Base-by-base conservation (phyloP, 2,113 vertebrate species). In the Cyphomyrus plagiostoma region DNA sequence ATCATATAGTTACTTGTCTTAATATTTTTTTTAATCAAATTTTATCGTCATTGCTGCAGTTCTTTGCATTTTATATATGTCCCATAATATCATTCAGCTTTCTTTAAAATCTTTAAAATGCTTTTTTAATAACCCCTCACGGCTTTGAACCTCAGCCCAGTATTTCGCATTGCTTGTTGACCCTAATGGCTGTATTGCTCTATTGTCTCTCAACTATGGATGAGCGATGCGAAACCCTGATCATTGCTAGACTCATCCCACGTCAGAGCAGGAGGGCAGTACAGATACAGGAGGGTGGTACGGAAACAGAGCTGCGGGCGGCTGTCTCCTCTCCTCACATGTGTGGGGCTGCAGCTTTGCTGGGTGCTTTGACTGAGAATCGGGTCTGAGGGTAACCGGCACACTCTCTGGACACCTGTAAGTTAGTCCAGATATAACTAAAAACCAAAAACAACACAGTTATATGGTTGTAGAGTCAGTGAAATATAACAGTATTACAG, bases 291-390 rank as follows among this genome's bases (percentile, higher is more conserved):
- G 35, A 35, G 35, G 35, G 35, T 1, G 35, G 35, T 35, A 35
- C 35, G 2, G 92, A 91, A 74, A 13, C 66, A 49, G 83, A 85
- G 89, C 80, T 45, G 13, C 11, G 19, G 42, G 35, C 4, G 21
- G 21, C 35, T 83, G 15, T 46, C 62, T 70, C n/a, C 26, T 46
- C 62, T 70, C n/a, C 26, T 30, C 62, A 26, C 62, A 5, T 13
- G 62, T 45, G 80, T 45, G 19, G 80, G 2, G 80, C 26, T 21
- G 80, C 8, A 39, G 39, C 19, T 45, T 83, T 46, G 21, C 45
- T 21, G 39, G 80, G 39, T 23, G 77, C 45, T 83, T 83, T 45
- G 39, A 83, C 77, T 42, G 80, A 0, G 21, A 83, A 1, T 70
- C n/a, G 9, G 42, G 35, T 39, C 62, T 11, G n/a, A 66, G n/a